Evolutionary conservation across 2,113 vertebrate genomes (phyloP).

Genomic region (Emydocephalus ijimae): DNA sequence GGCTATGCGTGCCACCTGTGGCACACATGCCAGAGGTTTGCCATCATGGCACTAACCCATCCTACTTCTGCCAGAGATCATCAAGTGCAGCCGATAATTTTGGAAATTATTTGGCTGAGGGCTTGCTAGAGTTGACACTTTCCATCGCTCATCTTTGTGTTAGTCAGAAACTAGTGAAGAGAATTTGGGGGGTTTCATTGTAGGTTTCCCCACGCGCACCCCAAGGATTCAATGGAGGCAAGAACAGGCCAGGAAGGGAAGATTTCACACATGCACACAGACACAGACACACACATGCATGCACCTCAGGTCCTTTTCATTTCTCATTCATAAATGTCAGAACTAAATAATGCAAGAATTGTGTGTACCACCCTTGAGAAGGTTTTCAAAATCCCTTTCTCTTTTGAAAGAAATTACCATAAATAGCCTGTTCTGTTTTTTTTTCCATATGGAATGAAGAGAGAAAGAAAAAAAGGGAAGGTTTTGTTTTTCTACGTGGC

Average conservation of each 20-base stretch:
- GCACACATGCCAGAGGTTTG: too few species aligned
- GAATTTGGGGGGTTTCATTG: neutral
- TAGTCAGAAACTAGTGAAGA: neutral
- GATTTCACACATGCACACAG: neutral
- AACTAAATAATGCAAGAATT: neutral
- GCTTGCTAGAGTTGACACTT: neutral
- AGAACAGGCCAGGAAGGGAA: neutral
- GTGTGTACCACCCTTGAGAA: neutral
- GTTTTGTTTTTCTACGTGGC: neutral
- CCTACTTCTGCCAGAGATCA: too few species aligned
- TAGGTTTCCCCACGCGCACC: neutral
- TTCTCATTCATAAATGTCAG: neutral
- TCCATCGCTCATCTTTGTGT: neutral
- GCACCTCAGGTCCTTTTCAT: neutral
- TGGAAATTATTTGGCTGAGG: neutral
- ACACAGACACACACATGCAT: too few species aligned
- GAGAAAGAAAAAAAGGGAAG: neutral
- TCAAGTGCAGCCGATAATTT: neutral
- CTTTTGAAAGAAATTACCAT: neutral
- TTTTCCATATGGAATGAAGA: neutral
- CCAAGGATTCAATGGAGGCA: neutral
- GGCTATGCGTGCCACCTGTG: too few species aligned
- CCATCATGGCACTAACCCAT: too few species aligned
- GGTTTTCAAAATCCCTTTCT: neutral
- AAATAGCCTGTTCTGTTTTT: neutral